Evolutionary conservation across 2,888 invertebrate species (phyloP), one percentile per base, ranked within the genome.

Genomic region (Synanthedon formicaeformis): DNA sequence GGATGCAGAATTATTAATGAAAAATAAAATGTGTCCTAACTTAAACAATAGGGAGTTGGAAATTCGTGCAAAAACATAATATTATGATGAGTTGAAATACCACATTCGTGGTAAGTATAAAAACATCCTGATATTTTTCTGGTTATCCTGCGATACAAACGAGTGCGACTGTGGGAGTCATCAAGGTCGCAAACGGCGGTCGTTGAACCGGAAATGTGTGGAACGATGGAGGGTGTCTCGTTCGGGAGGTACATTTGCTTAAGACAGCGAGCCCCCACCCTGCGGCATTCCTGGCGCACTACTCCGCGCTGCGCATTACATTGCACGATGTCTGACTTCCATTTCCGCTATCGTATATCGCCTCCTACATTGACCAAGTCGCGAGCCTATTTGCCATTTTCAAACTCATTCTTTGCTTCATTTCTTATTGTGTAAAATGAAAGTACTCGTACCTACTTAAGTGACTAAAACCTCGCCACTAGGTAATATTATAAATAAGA

Each of bases 141-240:
- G 48, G 13, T 13, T 0, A 11, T 14, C 48, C 34, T 34, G 10
- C 34, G 34, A 34, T 34, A 34, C 34, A 34, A 34, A 3, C 34
- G 34, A 34, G 48, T 45, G 48, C 13, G 48, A 34, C 34, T 34
- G 34, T 16, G 18, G 16, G 23, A 56, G 57, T 57, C 61, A 60
- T 60, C 75, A 78, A 76, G 75, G 75, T 70, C 71, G 55, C 54
- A 56, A 57, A 59, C 57, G 40, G 59, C 69, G 79, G 75, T 74
- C 77, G 63, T 63, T 66, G 75, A 81, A 78, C 81, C 76, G 76
- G 73, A 79, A 78, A 63, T 67, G 61, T 59, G 57, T 56, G 59
- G 56, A 57, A 56, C 52, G 55, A 51, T 56, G 53, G 56, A 51
- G 51, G 55, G 53, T 51, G 50, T 41, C 53, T 52, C 52, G 48